Conservation (phyloP, 2,113 vertebrate genomes). For the Oncorhynchus masou region DNA sequence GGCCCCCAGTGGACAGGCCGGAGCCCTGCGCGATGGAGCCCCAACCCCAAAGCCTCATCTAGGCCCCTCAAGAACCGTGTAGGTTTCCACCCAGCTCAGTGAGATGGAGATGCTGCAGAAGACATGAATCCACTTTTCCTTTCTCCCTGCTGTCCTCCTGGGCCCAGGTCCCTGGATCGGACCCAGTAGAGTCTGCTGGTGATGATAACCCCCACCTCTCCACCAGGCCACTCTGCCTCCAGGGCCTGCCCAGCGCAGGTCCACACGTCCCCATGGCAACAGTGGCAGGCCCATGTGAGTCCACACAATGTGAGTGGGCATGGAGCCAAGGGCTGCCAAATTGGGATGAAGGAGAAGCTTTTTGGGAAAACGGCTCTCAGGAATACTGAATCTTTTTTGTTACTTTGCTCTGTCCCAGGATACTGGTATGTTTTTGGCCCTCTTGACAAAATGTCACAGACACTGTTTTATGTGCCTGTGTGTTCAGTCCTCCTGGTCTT, state of each 20-base stretch:
- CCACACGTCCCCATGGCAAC: constrained; percentile 80
- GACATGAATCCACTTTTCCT: constrained; percentile 6
- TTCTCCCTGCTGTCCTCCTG: constrained; percentile 40
- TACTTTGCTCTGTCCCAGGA: constrained; percentile 52
- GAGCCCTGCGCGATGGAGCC: constrained; percentile 53
- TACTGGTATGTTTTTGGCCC: not conserved
- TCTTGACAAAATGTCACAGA: constrained; percentile 13
- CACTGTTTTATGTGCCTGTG: constrained; percentile 7
- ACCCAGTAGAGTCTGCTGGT: constrained; percentile 63
- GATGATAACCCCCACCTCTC: constrained; percentile 72
- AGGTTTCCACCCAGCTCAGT: constrained; percentile 19
- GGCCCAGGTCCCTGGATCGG: constrained; percentile 62
- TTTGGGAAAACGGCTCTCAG: constrained; percentile 57
- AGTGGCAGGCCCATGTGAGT: constrained; percentile 71
- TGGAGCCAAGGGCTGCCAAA: constrained; percentile 72
- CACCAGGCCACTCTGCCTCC: constrained; percentile 66
- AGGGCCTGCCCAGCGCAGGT: constrained; percentile 70
- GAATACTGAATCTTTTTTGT: constrained; percentile 38
- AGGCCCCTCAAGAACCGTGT: constrained; percentile 45
- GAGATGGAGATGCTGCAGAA: constrained; percentile 8
- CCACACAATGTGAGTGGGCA: constrained; percentile 77
- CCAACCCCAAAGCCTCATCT: constrained; percentile 49
- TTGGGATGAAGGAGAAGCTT: constrained; percentile 70
- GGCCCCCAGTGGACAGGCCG: constrained; percentile 72
- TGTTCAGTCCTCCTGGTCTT: not conserved